Evolutionary conservation across 2,888 invertebrate species (phyloP), one percentile per base, ranked within the genome.

Genomic region (Meloe dianella): DNA sequence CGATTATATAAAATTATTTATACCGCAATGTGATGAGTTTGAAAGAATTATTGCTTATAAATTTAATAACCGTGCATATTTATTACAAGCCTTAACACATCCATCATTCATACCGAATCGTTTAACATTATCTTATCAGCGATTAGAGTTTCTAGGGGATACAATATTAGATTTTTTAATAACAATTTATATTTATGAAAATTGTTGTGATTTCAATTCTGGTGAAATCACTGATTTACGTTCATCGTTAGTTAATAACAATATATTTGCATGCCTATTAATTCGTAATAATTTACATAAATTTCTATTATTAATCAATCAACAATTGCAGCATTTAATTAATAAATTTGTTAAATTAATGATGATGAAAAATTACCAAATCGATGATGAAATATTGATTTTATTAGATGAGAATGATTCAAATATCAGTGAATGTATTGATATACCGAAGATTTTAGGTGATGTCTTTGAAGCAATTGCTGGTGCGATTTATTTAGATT

Each of bases 191-290:
- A 92, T 99, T 62, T 98, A 89, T 80, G 95, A 97, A 82, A 88
- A 89, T 69, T 89, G 89, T 69, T 85, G 85, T 0, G 78, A 85
- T 54, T 85, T 94, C 78, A 88, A 88, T 65, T 96, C 96, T 0
- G 98, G 97, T 0, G 90, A 94, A 20, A 84, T 99, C 65, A 98
- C 98, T 0, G 98, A 98, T 84, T 82, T 98, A 67, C 87, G 98
- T 41, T 97, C 98, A 0, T 95, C 98, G 0, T 86, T 99, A 2
- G 98, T 99, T 2, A 98, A 99, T 81, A 99, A 99, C 79, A 91
- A 94, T 67, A 98, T 97, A 0, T 95, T 99, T 78, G 98, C 96
- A 0, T 92, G 94, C 24, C 87, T 97, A 61, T 89, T 94, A 6
- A 95, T 97, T 14, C 91, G 94, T 72, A 89, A 93, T 83, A 90